A percentile compares a stretch with the other conserved stretches of the same genome.
phyloP scores from a whole-genome alignment of 2,888 invertebrate species.

The Onthophagus sagittarius region DNA sequence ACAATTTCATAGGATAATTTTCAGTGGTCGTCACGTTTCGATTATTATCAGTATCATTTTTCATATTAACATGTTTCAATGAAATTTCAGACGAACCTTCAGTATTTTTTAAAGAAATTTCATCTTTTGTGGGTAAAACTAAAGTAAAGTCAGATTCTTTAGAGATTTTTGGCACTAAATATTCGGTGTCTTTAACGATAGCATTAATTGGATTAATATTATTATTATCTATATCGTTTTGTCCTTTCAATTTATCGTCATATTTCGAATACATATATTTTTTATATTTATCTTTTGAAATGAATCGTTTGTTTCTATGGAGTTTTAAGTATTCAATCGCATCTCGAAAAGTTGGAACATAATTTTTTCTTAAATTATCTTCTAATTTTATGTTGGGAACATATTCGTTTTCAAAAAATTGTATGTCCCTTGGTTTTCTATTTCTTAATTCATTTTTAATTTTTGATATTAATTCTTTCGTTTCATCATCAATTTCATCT shows the following conservation, averaged over 20 bases:
- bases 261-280: too few species aligned
- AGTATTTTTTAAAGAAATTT: slow-evolving; percentile 23
- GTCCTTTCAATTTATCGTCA: slow-evolving; percentile 23
- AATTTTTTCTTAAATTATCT: slow-evolving; percentile 16
- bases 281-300: slow-evolving; percentile 18
- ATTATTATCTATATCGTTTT: slow-evolving; percentile 30
- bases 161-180: slow-evolving; percentile 21
- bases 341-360: slow-evolving; percentile 17
- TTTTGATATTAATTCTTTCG: slow-evolving; percentile 13
- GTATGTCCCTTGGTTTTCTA: slow-evolving; percentile 2
- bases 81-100: slow-evolving; percentile 30
- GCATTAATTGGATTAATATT: not conserved
- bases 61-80: slow-evolving; percentile 13
- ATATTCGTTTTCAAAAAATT: slow-evolving; percentile 13
- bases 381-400: slow-evolving; percentile 14
- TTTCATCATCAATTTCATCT: slow-evolving; percentile 19
- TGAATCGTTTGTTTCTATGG: slow-evolving; percentile 24
- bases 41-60: slow-evolving; percentile 7
- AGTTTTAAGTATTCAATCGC: not conserved
- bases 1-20: not conserved
- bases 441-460: slow-evolving; percentile 20
- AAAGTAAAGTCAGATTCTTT: slow-evolving; percentile 24
- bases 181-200: slow-evolving; percentile 25
- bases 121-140: slow-evolving; percentile 26
- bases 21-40: slow-evolving; percentile 4